Evolutionary conservation across 2,888 invertebrate species (phyloP), one percentile per base, ranked within the genome.

Genomic region (Fragum fragum): DNA sequence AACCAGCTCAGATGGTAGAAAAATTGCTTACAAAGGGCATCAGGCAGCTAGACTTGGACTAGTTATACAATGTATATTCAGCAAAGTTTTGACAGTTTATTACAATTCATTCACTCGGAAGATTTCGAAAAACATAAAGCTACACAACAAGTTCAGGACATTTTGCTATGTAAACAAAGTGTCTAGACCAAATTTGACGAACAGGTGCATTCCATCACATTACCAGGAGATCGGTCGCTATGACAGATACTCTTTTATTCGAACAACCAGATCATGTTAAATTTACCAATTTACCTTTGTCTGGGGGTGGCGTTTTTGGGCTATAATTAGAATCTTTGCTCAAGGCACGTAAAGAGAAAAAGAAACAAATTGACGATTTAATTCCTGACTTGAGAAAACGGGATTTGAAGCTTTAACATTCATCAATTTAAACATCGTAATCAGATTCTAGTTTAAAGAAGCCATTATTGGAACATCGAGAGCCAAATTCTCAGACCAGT

Each of bases 81-180:
- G 68, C 75, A 82, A 68, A 42, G 72, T 21, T 23, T 82, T 16
- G 76, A 73, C n/a, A 81, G 70, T 28, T 53, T 78, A 42, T 61
- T 82, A 52, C 28, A 72, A 36, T 53, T 55, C 23, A 26, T 82
- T 14, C 59, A 61, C 1, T 32, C 26, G 32, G 55, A 69, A 9
- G 28, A 70, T 11, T 47, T 59, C 57, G 70, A 76, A 21, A 57
- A 61, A 36, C 55, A 63, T 28, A 55, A 26, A 18, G 68, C 53
- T 14, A 26, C 39, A 39, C 69, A 77, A 47, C 55, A 52, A 61
- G 63, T 80, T 0, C 76, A 80, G 61, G 76, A 80, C 55, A 77
- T 68, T 82, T 82, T 63, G 70, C 79, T 14, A 82, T 85, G 73
- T 68, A 76, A 11, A 79, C 82, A 1, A 80, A 82, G 63, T 28